Conservation (phyloP, 2,888 invertebrate species). For the Horisme vitalbata region DNA sequence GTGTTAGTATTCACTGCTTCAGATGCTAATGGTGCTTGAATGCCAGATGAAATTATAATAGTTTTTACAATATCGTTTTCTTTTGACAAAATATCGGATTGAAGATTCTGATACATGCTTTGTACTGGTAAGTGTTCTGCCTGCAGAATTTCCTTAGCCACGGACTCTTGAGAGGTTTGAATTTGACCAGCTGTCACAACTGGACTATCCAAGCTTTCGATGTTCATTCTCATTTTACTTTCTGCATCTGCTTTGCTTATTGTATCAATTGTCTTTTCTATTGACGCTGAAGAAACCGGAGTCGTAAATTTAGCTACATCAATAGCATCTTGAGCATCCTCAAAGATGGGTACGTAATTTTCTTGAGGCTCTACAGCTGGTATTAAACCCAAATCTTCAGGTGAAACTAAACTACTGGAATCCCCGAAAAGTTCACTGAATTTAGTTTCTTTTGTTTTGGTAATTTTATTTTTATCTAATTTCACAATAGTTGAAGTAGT, state of each 20-base stretch:
- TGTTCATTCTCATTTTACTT: conserved; percentile 1
- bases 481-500: not conserved
- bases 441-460: conserved; percentile 44
- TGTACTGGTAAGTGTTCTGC: conserved; percentile 14
- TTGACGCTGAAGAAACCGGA: conserved; percentile 1
- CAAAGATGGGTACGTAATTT: conserved; percentile 53
- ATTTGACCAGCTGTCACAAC: not conserved
- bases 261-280: not conserved
- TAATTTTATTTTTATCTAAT: conserved; percentile 11
- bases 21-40: conserved; percentile 41
- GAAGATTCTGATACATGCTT: conserved; percentile 36
- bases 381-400: conserved; percentile 65
- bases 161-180: conserved; percentile 2
- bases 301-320: conserved; percentile 34
- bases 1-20: conserved; percentile 9
- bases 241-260: conserved; percentile 1
- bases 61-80: conserved; percentile 51
- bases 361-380: conserved; percentile 24
- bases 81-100: conserved; percentile 22
- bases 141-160: conserved; percentile 1
- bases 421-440: conserved; percentile 71
- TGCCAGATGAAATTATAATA: conserved; percentile 59
- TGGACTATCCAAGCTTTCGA: not conserved
- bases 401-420: conserved; percentile 69
- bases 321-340: conserved; percentile 63